Conservation (phyloP, 2,888 invertebrate species). For the Neocrepidodera transversa region DNA sequence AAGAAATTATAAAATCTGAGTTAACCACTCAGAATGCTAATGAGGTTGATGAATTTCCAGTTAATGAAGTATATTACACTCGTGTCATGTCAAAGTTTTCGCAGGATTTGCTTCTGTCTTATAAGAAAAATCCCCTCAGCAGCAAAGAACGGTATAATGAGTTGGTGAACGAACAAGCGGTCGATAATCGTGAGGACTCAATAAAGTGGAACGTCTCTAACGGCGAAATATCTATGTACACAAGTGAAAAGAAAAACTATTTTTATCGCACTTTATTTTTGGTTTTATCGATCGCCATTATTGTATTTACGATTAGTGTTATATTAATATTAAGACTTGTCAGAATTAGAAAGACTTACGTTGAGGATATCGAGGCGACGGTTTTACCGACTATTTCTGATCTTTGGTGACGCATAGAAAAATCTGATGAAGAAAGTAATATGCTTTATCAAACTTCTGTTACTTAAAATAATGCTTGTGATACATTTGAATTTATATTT, state of each 20-base stretch:
- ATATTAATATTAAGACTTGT: constrained; percentile 60
- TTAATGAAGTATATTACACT: constrained; percentile 35
- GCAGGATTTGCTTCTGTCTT: constrained; percentile 36
- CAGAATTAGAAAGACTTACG: constrained; percentile 48
- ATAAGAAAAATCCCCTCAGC: constrained; percentile 11
- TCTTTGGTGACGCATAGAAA: constrained; percentile 74
- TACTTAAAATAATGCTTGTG: constrained; percentile 47
- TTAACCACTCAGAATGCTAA: constrained; percentile 32
- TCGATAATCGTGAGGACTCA: constrained; percentile 27
- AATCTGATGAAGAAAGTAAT: constrained; percentile 63
- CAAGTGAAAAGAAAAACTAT: constrained; percentile 48
- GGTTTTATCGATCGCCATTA: constrained; percentile 4
- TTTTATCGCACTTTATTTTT: constrained; percentile 13
- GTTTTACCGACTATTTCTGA: constrained; percentile 68
- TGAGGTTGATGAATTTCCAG: constrained; percentile 35
- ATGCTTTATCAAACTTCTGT: constrained; percentile 53
- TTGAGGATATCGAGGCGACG: constrained; percentile 68
- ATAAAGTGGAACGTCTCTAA: constrained; percentile 44
- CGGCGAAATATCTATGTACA: constrained; percentile 53
- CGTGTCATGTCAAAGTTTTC: constrained; percentile 34
- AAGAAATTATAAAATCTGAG: constrained; percentile 2
- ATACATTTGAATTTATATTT: constrained; percentile 42
- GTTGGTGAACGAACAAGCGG: constrained; percentile 4
- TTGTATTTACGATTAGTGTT: constrained; percentile 62
- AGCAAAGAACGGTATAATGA: constrained; percentile 18